Percentiles rank a stretch among this genome's conserved stretches.
Conservation (phyloP, 2,113 vertebrate genomes). For the Empidonax traillii region DNA sequence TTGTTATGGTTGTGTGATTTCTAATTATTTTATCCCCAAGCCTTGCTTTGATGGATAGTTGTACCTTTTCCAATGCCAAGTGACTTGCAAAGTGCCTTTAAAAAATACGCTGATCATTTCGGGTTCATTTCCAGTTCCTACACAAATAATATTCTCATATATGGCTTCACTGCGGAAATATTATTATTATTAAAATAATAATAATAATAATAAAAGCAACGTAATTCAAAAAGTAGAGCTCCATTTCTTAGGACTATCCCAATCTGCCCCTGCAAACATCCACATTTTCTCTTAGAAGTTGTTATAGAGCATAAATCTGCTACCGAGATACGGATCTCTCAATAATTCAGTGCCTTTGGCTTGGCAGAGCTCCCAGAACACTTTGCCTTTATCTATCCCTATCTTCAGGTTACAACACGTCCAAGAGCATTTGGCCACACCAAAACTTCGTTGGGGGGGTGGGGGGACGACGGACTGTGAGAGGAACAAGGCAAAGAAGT, state of each 20-base stretch:
- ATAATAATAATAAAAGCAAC: conserved; percentile 38
- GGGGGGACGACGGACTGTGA: rapidly evolving
- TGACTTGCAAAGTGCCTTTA: conserved; percentile 67
- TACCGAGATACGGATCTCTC: conserved; percentile 71
- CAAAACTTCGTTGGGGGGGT: rapidly evolving
- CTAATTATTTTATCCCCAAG: conserved; percentile 81
- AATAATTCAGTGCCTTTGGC: conserved; percentile 72
- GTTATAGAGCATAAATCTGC: conserved; percentile 72
- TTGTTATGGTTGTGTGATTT: conserved; percentile 74
- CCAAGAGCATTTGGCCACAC: conserved; percentile 11
- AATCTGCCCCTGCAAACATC: conserved; percentile 50
- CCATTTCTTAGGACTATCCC: conserved; percentile 53
- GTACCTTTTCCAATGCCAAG: conserved; percentile 64
- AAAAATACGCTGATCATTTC: conserved; percentile 64
- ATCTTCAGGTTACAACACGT: conserved; percentile 73
- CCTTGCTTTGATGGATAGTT: conserved; percentile 71
- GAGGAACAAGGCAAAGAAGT: rapidly evolving
- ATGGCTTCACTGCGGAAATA: conserved; percentile 33
- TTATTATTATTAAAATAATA: conserved; percentile 41
- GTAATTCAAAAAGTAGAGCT: conserved; percentile 3
- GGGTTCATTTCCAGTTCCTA: conserved; percentile 68
- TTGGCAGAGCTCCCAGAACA: conserved; percentile 74
- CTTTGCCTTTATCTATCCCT: conserved; percentile 73
- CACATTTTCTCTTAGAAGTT: conserved; percentile 60
- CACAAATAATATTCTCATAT: conserved; percentile 41